Conservation (phyloP, 2,888 invertebrate genomes). For the Phyllotreta cruciferae region DNA sequence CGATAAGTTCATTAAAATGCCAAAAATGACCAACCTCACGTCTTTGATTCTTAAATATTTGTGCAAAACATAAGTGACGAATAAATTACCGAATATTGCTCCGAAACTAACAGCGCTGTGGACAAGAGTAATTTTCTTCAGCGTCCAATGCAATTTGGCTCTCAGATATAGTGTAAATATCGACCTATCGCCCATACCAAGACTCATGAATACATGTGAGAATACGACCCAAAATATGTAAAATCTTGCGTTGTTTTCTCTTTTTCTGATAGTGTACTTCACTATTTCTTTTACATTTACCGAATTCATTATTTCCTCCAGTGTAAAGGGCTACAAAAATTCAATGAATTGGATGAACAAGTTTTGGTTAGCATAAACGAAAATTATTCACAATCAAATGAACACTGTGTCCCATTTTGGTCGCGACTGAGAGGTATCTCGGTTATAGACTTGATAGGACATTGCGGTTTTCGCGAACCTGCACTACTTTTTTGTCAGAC, state of each 20-base stretch:
- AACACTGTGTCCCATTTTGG: too few relatives aligned
- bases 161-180: constrained; percentile 70
- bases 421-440: too few relatives aligned
- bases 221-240: constrained; percentile 46
- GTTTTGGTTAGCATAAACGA: too few relatives aligned
- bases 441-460: too few relatives aligned
- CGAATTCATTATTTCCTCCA: constrained; percentile 36
- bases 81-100: constrained; percentile 65
- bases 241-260: constrained; percentile 65
- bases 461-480: too few relatives aligned
- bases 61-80: constrained; percentile 67
- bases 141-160: constrained; percentile 71
- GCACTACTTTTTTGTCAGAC: too few relatives aligned
- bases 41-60: constrained; percentile 61
- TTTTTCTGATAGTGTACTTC: constrained; percentile 64
- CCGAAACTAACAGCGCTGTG: constrained; percentile 63
- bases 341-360: too few relatives aligned
- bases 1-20: neutral
- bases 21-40: constrained; percentile 38
- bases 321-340: neutral
- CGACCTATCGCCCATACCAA: neutral
- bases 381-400: too few relatives aligned
- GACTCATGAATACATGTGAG: neutral
- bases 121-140: constrained; percentile 68
- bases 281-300: constrained; percentile 58